A percentile compares a stretch with the other conserved stretches of the same genome.
phyloP scores from a whole-genome alignment of 2,888 invertebrate genomes.

The Epinotia nisella region DNA sequence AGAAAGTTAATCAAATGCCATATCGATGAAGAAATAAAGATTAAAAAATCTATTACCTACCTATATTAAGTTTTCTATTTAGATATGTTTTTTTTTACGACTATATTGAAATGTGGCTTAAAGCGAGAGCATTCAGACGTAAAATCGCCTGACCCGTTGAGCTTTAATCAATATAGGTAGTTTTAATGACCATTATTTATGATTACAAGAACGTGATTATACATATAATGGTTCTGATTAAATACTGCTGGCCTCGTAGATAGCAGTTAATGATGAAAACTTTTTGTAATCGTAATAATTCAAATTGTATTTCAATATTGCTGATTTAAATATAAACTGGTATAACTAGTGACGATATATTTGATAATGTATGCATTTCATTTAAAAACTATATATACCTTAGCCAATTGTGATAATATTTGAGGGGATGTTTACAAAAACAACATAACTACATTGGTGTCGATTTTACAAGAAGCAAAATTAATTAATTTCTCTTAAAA shows the following conservation, averaged over 20 bases:
- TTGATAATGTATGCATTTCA: neutral
- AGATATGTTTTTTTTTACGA: constrained; percentile 13
- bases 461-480: too few relatives aligned
- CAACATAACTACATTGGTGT: too few relatives aligned
- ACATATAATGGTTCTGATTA: constrained; percentile 12
- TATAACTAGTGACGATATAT: neutral
- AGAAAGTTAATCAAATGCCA: constrained; percentile 10
- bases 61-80: neutral
- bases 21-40: neutral
- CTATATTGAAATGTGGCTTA: neutral
- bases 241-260: constrained; percentile 1
- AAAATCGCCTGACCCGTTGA: neutral
- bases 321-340: neutral
- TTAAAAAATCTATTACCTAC: neutral
- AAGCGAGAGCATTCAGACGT: neutral
- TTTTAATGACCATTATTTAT: constrained; percentile 12
- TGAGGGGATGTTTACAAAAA: too few relatives aligned
- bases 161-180: constrained; percentile 9
- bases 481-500: too few relatives aligned
- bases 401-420: too few relatives aligned
- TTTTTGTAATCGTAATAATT: neutral
- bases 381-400: neutral
- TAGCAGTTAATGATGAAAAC: constrained; percentile 1
- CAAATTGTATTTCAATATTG: neutral
- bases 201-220: constrained; percentile 9